phyloP scores from a whole-genome alignment of 1,140 invertebrate genomes.

The Ips typographus region DNA sequence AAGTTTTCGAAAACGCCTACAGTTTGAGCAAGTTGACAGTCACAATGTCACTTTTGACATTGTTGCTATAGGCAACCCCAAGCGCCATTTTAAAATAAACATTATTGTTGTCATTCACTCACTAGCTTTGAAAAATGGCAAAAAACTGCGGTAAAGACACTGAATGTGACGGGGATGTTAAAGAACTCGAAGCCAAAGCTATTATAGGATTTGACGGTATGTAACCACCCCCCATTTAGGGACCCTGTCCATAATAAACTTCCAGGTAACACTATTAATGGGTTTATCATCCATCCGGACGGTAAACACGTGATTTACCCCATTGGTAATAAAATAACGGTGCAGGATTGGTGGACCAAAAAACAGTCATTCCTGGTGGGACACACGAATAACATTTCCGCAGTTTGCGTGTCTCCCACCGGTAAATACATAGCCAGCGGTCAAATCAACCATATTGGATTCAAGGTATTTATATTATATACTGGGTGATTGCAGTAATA shows the following conservation, averaged over 20 bases:
- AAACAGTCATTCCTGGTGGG: constrained; percentile 78
- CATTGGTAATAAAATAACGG: constrained; percentile 80
- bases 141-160: constrained; percentile 19
- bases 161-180: constrained; percentile 52
- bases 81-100: no score
- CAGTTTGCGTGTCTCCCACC: constrained; percentile 70
- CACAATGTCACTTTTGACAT: no score
- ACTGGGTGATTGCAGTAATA: no score
- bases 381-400: constrained; percentile 81
- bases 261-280: constrained; percentile 67
- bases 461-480: constrained; percentile 63
- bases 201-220: constrained; percentile 77
- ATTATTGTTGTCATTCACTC: no score
- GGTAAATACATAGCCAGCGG: constrained; percentile 85
- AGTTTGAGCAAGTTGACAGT: no score
- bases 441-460: constrained; percentile 87
- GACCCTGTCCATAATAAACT: neutral
- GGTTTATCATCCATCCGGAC: constrained; percentile 77
- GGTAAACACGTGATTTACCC: constrained; percentile 77
- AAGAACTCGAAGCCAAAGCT: constrained; percentile 61
- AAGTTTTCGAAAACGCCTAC: no score
- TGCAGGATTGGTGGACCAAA: constrained; percentile 71
- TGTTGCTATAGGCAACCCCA: no score
- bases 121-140: constrained; percentile 6
- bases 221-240: neutral